Percentiles rank a stretch among this genome's conserved stretches.
These are phyloP conservation scores for Lasioglossum oenotherae DNA, from an alignment of 2,888 invertebrate species.

Conservation along the genomic window DNA sequence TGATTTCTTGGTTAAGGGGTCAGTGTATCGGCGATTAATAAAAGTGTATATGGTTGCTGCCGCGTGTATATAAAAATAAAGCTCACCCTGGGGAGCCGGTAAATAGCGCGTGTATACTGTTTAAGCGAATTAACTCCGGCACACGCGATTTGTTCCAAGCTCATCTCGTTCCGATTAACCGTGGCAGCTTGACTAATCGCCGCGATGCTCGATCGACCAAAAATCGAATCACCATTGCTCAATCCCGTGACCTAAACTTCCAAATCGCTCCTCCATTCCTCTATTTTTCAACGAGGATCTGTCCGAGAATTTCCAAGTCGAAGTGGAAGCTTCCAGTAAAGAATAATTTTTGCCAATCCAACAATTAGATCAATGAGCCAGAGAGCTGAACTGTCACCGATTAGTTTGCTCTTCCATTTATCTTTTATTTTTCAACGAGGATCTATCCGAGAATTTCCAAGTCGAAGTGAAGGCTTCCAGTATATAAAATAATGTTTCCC, in stretches of 20 bases:
- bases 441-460: not conserved
- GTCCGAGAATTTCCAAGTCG: not conserved
- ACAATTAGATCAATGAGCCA: not conserved
- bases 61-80: constrained; percentile 47
- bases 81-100: constrained; percentile 27
- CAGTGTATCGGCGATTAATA: constrained; percentile 37
- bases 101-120: constrained; percentile 44
- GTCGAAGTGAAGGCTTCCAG: not conserved
- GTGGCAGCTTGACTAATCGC: constrained; percentile 4
- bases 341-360: too few species aligned
- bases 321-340: not conserved
- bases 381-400: not conserved
- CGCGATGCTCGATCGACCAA: not conserved
- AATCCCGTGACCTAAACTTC: not conserved
- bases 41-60: constrained; percentile 14
- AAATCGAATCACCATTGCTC: not conserved
- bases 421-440: not conserved
- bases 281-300: not conserved
- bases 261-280: not conserved
- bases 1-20: constrained; percentile 42
- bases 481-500: too few species aligned
- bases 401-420: not conserved
- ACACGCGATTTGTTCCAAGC: not conserved
- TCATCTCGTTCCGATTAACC: constrained; percentile 28
- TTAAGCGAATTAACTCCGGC: constrained; percentile 30